Conservation (phyloP, 1,140 invertebrate genomes). For the Scylla paramamosain region DNA sequence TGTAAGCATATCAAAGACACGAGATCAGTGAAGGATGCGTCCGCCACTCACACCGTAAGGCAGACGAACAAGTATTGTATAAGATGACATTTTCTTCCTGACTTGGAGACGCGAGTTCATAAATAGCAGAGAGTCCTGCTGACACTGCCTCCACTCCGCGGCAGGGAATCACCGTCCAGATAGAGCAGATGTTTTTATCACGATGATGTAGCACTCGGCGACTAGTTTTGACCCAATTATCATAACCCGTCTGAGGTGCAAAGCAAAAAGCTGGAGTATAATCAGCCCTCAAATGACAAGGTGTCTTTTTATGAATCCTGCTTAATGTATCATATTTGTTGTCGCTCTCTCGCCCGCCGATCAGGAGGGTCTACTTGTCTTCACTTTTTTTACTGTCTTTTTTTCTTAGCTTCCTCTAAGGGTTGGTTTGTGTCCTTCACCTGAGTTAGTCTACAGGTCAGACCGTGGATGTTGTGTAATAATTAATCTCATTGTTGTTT, state of each 20-base stretch:
- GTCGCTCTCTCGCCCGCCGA: not conserved
- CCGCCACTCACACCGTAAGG: not conserved
- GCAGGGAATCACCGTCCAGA: not conserved
- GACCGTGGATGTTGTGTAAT: too few species aligned
- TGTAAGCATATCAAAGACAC: too few species aligned
- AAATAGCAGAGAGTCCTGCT: not conserved
- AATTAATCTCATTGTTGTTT: too few species aligned
- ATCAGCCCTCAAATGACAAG: conserved; percentile 12
- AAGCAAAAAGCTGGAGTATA: conserved; percentile 9
- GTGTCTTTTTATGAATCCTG: conserved; percentile 22
- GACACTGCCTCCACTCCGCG: not conserved
- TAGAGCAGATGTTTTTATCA: not conserved
- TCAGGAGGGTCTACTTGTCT: too few species aligned
- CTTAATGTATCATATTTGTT: conserved; percentile 16
- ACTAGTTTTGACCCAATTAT: conserved; percentile 32
- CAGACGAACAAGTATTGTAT: conserved; percentile 12
- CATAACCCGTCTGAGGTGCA: conserved; percentile 49
- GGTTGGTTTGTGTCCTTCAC: too few species aligned
- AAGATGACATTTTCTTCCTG: not conserved
- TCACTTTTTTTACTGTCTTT: too few species aligned
- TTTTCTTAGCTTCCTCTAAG: too few species aligned
- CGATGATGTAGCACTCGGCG: not conserved
- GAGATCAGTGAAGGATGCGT: too few species aligned
- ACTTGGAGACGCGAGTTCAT: not conserved
- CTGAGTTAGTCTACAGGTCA: too few species aligned